Evolutionary conservation across 2,888 invertebrate species (phyloP), one percentile per base, ranked within the genome.

Genomic region (Nomada goodeniana): DNA sequence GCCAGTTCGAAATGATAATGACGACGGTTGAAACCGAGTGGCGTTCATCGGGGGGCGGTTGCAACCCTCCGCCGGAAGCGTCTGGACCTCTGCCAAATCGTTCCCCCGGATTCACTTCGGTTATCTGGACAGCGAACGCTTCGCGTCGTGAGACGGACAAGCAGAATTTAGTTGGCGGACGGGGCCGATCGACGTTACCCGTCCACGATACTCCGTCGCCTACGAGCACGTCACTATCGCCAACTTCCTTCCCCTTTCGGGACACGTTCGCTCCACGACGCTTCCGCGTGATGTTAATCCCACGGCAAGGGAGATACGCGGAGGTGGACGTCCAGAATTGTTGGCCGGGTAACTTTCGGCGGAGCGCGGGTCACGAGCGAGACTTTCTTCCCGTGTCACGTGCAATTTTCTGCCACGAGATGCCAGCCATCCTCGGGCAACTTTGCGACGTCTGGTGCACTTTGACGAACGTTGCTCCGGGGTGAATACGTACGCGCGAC

Each of bases 51-150:
- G 23, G 15, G 18, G 23, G 23, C 23, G 23, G 50, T 26, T 15
- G 63, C 36, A 64, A 47, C 57, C 57, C 57, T 26, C 42, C n/a
- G 20, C 18, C 70, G 78, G 73, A 83, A 77, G 53, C 53, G 70
- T 60, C 76, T 86, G 86, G 86, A 85, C 18, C 65, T 10, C 11
- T 42, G 86, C 86, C 86, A 86, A 80, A 80, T 87, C 83, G 86
- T 83, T 72, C 50, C 59, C 57, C 7, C 26, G 72, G 60, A 77
- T 77, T 76, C 79, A 61, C 76, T 82, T 67, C 67, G 82, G 65
- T 68, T 82, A 79, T 79, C 67, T 65, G 76, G 64, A 63, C 59
- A 42, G 55, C 18, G 57, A 70, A 57, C 67, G 75, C 61, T 52
- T 36, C 50, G 74, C 42, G 76, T 64, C 29, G 42, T 23, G 63